Evolutionary conservation across 2,888 invertebrate genomes (phyloP).

Genomic region (Onthophagus sagittarius): DNA sequence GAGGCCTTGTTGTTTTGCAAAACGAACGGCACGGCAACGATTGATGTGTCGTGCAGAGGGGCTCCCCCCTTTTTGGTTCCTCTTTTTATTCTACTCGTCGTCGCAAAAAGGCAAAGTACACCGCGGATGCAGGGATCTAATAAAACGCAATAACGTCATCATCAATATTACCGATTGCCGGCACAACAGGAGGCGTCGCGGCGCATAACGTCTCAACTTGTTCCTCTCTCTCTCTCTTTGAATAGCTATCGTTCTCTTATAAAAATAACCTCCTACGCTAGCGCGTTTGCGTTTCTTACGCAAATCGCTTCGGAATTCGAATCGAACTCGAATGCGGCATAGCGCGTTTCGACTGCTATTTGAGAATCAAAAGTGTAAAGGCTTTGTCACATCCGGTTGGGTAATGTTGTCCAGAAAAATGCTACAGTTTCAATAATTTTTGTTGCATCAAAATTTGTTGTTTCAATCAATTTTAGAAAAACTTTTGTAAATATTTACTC

Average conservation of each 20-base stretch:
- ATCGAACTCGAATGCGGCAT: not conserved
- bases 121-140: not conserved
- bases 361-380: not conserved
- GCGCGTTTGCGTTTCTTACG: constrained; percentile 4
- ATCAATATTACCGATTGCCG: not conserved
- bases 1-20: not conserved
- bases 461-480: no score
- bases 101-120: constrained; percentile 10
- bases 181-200: not conserved
- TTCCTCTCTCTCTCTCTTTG: not conserved
- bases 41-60: not conserved
- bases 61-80: not conserved
- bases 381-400: not conserved
- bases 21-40: not conserved
- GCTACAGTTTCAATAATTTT: not conserved
- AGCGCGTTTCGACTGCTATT: not conserved
- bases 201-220: not conserved
- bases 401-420: not conserved
- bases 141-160: constrained; percentile 2
- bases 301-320: constrained; percentile 1
- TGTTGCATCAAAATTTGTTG: not conserved
- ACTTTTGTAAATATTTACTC: no score
- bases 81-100: not conserved
- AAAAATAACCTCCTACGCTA: not conserved
- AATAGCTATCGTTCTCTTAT: not conserved